Percentiles rank a stretch among this genome's conserved stretches.
Evolutionary conservation across 2,888 invertebrate genomes (phyloP).

Genomic region (Epinotia demarniana): DNA sequence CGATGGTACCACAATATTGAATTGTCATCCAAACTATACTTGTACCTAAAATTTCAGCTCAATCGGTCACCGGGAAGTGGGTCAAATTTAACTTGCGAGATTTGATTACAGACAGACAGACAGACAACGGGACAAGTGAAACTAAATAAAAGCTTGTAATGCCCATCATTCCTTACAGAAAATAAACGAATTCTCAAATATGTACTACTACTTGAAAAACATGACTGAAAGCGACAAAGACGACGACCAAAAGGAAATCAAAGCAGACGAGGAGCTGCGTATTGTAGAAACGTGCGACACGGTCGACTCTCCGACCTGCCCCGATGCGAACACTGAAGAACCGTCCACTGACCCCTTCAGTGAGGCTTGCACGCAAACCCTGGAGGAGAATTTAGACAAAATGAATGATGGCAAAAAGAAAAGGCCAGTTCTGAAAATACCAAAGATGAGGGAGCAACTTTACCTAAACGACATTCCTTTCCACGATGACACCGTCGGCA

Average conservation of each 20-base stretch:
- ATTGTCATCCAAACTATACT: too few species aligned
- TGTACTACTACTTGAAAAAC: slow-evolving; percentile 94
- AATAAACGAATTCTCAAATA: slow-evolving; percentile 94
- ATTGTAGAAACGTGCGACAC: slow-evolving; percentile 77
- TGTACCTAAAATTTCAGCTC: too few species aligned
- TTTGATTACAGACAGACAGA: too few species aligned
- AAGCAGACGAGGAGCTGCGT: slow-evolving; percentile 72
- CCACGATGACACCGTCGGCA: slow-evolving; percentile 66
- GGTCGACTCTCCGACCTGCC: slow-evolving; percentile 69
- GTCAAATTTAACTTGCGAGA: too few species aligned
- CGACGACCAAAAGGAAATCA: slow-evolving; percentile 77
- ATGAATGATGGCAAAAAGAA: slow-evolving; percentile 64
- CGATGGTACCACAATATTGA: too few species aligned
- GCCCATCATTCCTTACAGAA: slow-evolving; percentile 83
- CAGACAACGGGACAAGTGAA: too few species aligned
- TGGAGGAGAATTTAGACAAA: slow-evolving; percentile 67
- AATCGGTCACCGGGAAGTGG: too few species aligned
- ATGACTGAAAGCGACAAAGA: slow-evolving; percentile 86
- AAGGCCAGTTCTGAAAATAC: slow-evolving; percentile 76
- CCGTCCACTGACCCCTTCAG: slow-evolving; percentile 74
- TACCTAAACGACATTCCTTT: slow-evolving; percentile 79
- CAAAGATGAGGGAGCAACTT: slow-evolving; percentile 77
- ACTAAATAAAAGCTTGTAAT: too few species aligned
- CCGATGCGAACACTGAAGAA: slow-evolving; percentile 53
- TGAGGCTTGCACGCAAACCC: slow-evolving; percentile 76